A percentile compares a stretch with the other conserved stretches of the same genome.
These are phyloP conservation scores for Terrapene triunguis DNA, from an alignment of 2,113 vertebrate species.

Conservation along the genomic window DNA sequence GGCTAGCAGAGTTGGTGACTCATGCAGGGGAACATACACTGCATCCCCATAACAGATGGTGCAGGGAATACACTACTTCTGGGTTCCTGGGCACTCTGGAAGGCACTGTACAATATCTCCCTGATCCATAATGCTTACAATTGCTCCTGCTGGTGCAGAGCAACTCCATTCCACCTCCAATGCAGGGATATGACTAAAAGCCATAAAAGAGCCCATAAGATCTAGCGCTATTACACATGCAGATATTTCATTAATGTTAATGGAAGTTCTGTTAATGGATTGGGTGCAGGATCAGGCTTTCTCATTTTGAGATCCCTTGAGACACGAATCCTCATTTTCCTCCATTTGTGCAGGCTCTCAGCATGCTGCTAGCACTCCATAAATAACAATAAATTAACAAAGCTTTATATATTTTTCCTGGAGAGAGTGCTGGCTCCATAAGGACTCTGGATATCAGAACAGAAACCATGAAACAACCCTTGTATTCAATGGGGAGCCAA, in stretches of 20 bases:
- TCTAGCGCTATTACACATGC: not conserved
- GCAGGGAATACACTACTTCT: not conserved
- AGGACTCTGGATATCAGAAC: slow-evolving; percentile 7
- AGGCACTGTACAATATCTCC: not conserved
- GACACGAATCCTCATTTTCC: rapidly evolving
- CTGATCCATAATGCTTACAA: not conserved
- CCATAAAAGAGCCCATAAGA: not conserved
- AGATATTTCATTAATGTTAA: not conserved
- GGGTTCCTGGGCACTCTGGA: not conserved
- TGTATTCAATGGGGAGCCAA: not conserved
- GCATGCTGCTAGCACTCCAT: not conserved
- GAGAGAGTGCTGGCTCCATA: not conserved
- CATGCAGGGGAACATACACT: not conserved
- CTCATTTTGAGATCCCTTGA: not conserved
- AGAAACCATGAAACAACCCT: slow-evolving; percentile 35
- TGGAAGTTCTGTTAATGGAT: not conserved
- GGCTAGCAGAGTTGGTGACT: not conserved
- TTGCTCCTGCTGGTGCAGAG: not conserved
- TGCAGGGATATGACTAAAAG: not conserved
- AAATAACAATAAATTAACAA: not conserved
- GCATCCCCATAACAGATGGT: not conserved
- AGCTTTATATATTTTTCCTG: not conserved
- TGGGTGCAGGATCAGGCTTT: not conserved
- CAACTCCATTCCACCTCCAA: not conserved
- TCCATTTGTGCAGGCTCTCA: not conserved